phyloP scores from a whole-genome alignment of 2,797 vertebrate species.

The Peromyscus eremicus region DNA sequence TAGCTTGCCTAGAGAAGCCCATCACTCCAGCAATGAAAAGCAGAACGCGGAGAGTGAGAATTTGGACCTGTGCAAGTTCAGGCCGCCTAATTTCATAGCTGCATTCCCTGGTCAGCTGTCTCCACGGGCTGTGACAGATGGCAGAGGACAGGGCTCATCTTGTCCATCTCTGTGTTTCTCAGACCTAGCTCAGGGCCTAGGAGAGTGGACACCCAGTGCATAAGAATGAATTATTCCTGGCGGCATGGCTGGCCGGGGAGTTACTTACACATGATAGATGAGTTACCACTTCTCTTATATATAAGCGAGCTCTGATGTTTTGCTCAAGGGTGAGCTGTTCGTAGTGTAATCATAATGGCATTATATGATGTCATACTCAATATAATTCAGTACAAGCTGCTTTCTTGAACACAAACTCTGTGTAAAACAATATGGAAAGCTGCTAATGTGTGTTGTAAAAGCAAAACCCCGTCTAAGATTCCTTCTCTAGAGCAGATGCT shows the following conservation, averaged over 20 bases:
- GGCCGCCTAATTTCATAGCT: background rate
- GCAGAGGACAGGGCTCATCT: background rate
- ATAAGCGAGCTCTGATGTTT: slow-evolving; percentile 41
- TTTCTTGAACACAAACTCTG: background rate
- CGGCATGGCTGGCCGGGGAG: background rate
- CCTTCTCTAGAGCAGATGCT: slow-evolving; percentile 32
- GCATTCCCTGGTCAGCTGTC: background rate
- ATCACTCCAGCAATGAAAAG: background rate
- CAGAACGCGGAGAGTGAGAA: background rate
- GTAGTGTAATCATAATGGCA: background rate
- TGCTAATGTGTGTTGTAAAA: background rate
- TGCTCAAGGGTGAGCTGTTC: background rate
- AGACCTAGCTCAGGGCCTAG: background rate
- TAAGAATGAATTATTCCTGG: background rate
- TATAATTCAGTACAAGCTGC: slow-evolving; percentile 4
- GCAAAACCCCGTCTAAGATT: background rate
- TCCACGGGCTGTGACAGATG: background rate
- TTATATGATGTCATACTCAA: background rate
- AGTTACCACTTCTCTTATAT: background rate
- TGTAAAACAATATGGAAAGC: slow-evolving; percentile 16
- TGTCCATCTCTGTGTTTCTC: background rate
- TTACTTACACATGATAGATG: background rate
- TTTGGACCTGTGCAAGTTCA: background rate
- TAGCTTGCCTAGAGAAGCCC: background rate
- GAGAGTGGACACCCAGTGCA: background rate